These are phyloP conservation scores for Penaeus japonicus DNA, from an alignment of 1,140 invertebrate genomes.

Conservation along the genomic window DNA sequence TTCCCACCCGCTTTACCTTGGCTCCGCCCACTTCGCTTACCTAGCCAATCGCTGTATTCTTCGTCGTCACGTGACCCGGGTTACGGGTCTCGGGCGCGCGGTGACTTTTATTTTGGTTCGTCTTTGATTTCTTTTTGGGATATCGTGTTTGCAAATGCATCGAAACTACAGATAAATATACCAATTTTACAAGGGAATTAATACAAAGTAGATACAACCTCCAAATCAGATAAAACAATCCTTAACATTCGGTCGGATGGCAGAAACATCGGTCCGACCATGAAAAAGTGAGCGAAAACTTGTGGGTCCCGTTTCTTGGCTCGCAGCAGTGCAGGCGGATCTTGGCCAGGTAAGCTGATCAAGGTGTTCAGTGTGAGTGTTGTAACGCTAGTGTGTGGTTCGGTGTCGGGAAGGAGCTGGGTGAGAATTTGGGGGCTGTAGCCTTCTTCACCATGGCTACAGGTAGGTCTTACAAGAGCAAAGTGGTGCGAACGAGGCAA, in stretches of 20 bases:
- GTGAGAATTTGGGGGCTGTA: conserved; percentile 40
- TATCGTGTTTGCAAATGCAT: background rate
- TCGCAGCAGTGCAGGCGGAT: background rate
- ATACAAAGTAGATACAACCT: too few relatives aligned
- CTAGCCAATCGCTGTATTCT: conserved; percentile 20
- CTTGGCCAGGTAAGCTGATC: conserved; percentile 16
- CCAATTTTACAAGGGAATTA: too few relatives aligned
- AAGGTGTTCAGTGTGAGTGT: conserved; percentile 46
- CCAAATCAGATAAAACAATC: too few relatives aligned
- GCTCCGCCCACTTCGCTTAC: conserved; percentile 11
- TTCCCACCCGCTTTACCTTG: background rate
- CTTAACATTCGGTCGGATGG: too few relatives aligned
- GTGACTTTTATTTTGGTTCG: background rate
- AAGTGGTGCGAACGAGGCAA: background rate
- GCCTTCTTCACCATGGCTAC: conserved; percentile 44
- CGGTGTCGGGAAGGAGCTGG: conserved; percentile 38
- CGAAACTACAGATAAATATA: background rate
- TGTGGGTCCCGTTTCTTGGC: background rate
- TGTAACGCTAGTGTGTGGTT: conserved; percentile 39
- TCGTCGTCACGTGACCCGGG: conserved; percentile 21
- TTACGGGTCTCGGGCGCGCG: background rate
- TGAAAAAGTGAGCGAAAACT: background rate
- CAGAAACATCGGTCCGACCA: background rate
- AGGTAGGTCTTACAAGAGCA: conserved; percentile 1
- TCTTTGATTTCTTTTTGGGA: background rate